Percentiles rank a stretch among this genome's conserved stretches.
phyloP scores from a whole-genome alignment of 2,888 invertebrate species.

The Chrysopilus asiliformis region DNA sequence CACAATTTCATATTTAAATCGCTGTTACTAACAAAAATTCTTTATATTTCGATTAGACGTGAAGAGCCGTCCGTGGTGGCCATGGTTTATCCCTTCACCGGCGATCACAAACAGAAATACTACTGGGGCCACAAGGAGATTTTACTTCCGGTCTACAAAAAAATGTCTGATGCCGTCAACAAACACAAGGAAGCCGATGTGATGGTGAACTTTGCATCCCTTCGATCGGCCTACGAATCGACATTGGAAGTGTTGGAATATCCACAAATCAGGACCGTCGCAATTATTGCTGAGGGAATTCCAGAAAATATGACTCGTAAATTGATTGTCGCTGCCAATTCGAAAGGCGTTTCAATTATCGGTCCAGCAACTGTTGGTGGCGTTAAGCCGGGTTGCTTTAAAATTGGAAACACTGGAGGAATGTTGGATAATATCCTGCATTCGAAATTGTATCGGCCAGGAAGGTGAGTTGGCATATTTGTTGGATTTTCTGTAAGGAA shows the following conservation, averaged over 20 bases:
- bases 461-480: conserved; percentile 41
- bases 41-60: conserved; percentile 64
- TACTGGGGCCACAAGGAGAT: conserved; percentile 99
- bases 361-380: conserved; percentile 96
- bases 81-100: conserved; percentile 95
- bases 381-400: conserved; percentile 96
- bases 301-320: conserved; percentile 97
- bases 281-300: conserved; percentile 98
- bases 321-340: conserved; percentile 69
- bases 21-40: neutral
- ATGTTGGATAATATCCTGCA: conserved; percentile 99
- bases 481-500: too few relatives aligned
- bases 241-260: conserved; percentile 88
- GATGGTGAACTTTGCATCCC: conserved; percentile 92
- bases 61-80: conserved; percentile 89
- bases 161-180: conserved; percentile 90
- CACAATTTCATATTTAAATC: conserved; percentile 1
- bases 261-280: conserved; percentile 89
- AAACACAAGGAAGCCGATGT: conserved; percentile 93
- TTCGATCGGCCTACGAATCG: conserved; percentile 94
- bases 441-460: conserved; percentile 91
- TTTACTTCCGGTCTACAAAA: conserved; percentile 86
- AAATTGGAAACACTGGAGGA: conserved; percentile 98
- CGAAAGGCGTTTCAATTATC: conserved; percentile 74
- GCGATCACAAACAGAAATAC: conserved; percentile 98